Evolutionary conservation across 1,140 invertebrate genomes (phyloP).

Genomic region (Pogonomyrmex barbatus): DNA sequence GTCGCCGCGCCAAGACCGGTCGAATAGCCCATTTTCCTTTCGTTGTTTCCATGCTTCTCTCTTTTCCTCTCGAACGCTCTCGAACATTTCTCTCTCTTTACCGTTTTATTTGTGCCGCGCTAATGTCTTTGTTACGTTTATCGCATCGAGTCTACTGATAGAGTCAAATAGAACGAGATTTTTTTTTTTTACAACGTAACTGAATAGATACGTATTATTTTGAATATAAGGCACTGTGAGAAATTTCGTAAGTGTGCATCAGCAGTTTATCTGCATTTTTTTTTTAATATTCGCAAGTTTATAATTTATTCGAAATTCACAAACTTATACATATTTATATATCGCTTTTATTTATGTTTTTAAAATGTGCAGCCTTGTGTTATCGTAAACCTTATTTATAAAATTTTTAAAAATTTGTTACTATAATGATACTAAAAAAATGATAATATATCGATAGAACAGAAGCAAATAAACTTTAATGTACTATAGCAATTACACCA

Average conservation of each 20-base stretch:
- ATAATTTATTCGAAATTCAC: conserved; percentile 2
- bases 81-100: background rate
- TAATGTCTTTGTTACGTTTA: conserved; percentile 55
- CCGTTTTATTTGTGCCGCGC: background rate
- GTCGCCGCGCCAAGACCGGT: conserved; percentile 57
- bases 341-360: conserved; percentile 11
- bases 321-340: conserved; percentile 10
- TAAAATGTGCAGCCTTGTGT: background rate
- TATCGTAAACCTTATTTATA: background rate
- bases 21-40: conserved; percentile 67
- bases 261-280: background rate
- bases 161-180: conserved; percentile 31
- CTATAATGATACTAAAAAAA: background rate
- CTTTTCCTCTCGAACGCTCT: conserved; percentile 5
- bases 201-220: background rate
- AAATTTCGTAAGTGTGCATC: background rate
- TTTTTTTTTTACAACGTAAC: conserved; percentile 1
- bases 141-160: background rate
- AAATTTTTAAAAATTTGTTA: background rate
- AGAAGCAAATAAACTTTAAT: background rate
- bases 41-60: conserved; percentile 51
- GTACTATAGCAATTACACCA: no score
- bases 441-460: background rate
- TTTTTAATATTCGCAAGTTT: background rate
- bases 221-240: background rate